A percentile compares a stretch with the other conserved stretches of the same genome.
phyloP scores from a whole-genome alignment of 2,113 vertebrate species.

The Actenoides hombroni region DNA sequence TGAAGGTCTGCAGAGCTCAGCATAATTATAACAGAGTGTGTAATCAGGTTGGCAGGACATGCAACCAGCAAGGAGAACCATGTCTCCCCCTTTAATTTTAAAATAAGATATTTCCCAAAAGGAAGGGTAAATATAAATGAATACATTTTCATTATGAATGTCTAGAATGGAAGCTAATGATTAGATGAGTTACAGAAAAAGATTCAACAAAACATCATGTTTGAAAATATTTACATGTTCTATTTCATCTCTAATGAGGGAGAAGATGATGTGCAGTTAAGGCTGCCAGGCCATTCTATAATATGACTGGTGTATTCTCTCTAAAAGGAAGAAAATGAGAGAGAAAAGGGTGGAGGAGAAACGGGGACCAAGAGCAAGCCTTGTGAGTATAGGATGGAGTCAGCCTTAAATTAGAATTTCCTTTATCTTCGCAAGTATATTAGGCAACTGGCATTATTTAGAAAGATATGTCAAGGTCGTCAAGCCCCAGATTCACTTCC shows the following conservation, averaged over 20 bases:
- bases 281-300: conserved; percentile 14
- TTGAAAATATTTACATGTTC: conserved; percentile 59
- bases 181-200: conserved; percentile 32
- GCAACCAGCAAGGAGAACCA: neutral
- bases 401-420: neutral
- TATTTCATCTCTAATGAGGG: conserved; percentile 9
- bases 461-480: neutral
- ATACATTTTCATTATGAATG: conserved; percentile 22
- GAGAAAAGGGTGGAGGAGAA: neutral
- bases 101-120: neutral
- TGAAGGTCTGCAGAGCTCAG: conserved; percentile 36
- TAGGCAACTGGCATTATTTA: neutral
- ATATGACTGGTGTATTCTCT: neutral
- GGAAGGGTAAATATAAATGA: neutral
- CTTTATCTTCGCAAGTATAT: neutral
- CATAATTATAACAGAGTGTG: conserved; percentile 38
- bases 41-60: conserved; percentile 44
- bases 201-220: conserved; percentile 28
- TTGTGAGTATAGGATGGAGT: neutral
- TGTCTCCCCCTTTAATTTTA: neutral
- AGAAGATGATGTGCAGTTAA: conserved; percentile 2
- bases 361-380: neutral
- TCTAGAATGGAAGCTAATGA: conserved; percentile 36
- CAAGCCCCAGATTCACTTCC: neutral
- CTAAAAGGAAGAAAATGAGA: neutral